phyloP scores from a whole-genome alignment of 2,113 vertebrate genomes.

The Spermophilus dauricus region DNA sequence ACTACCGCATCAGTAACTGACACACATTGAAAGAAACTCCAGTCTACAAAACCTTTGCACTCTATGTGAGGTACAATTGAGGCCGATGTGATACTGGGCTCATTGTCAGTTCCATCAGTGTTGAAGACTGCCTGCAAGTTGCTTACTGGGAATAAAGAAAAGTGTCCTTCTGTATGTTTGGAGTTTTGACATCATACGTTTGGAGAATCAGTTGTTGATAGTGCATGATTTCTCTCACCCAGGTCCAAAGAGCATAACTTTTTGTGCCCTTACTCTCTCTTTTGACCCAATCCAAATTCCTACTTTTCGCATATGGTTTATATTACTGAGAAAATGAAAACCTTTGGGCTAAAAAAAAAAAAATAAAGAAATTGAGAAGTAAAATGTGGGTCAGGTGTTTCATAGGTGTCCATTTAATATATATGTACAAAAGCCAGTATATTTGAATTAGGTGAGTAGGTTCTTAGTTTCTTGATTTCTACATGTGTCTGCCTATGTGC shows the following conservation, averaged over 20 bases:
- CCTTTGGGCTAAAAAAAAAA: slow-evolving; percentile 78
- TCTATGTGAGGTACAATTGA: slow-evolving; percentile 58
- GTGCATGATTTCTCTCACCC: slow-evolving; percentile 20
- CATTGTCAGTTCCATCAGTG: slow-evolving; percentile 46
- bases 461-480: slow-evolving; percentile 62
- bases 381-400: slow-evolving; percentile 55
- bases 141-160: slow-evolving; percentile 83
- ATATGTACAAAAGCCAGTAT: slow-evolving; percentile 44
- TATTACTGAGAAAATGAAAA: slow-evolving; percentile 70
- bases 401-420: slow-evolving; percentile 26
- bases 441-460: slow-evolving; percentile 48
- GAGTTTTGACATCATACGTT: slow-evolving; percentile 55
- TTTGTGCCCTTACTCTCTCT: slow-evolving; percentile 37
- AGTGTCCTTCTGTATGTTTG: slow-evolving; percentile 80
- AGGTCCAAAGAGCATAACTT: slow-evolving; percentile 78
- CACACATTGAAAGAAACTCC: slow-evolving; percentile 78
- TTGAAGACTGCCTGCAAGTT: slow-evolving; percentile 81
- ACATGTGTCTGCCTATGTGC: slow-evolving; percentile 61
- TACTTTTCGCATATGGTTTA: slow-evolving; percentile 64
- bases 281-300: slow-evolving; percentile 73
- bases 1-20: slow-evolving; percentile 79
- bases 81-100: slow-evolving; percentile 66
- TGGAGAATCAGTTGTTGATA: slow-evolving; percentile 40
- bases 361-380: slow-evolving; percentile 64
- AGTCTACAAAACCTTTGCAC: slow-evolving; percentile 72